Base-by-base conservation (phyloP, 2,113 vertebrate genomes). In the Oncorhynchus tshawytscha region DNA sequence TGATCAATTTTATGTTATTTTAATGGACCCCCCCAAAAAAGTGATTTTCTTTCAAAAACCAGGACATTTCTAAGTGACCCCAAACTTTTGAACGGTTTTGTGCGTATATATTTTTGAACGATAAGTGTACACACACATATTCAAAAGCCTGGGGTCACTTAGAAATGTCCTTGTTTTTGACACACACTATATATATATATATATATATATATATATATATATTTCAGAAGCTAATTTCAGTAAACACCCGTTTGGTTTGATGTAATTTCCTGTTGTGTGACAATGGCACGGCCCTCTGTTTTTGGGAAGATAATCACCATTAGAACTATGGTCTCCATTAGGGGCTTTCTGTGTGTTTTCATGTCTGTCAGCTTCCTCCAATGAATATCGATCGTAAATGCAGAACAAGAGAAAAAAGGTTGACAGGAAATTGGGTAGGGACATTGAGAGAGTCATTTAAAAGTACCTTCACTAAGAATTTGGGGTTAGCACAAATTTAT, bases 261-360 rank as follows among this genome's bases (percentile, higher is more conserved):
- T 85, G 91, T 92, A 82, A 93, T 86, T 92, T 94, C 92, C 93
- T 94, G 92, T 91, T 85, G 81, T 91, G 70, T 79, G 76, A 91
- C 88, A 92, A 91, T 88, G 80, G 79, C 82, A 81, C 15, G 7
- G 12, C 16, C 3, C 70, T 87, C 67, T 88, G 75, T 80, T 68
- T 73, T 83, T 81, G 89, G 78, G 87, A 88, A 87, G 90, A 68
- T 81, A 82, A 80, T 81, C 54, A 81, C 86, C 60, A 67, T 22
- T 24, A 9, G 25, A 25, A 9, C 22, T 25, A 25, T 3, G 1
- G 11, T 65, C 9, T 65, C 24, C 7, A 25, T 29, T 67, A 15
- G 13, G 22, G 64, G 15, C 16, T 18, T 54, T 51, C 49, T 54
- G 51, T 16, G 5, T 18, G 15, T 54, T 18, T 54, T 54, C 5